Base-by-base conservation (phyloP, 2,113 vertebrate species). In the Rattus norvegicus region DNA sequence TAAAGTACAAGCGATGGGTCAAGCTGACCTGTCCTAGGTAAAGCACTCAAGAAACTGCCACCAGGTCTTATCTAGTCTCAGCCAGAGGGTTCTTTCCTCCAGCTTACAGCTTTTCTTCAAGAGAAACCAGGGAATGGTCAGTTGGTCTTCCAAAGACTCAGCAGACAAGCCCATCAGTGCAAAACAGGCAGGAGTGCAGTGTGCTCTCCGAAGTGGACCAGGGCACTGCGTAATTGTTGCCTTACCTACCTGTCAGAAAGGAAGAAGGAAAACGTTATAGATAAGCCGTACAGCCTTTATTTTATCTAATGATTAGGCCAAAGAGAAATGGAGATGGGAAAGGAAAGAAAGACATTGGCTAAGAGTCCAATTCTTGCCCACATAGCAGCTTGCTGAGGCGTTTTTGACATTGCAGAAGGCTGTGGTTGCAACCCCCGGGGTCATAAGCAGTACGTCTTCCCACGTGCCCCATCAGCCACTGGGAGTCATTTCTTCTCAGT, bases 281-380 rank as follows among this genome's bases (percentile, higher is more conserved):
- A 11, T 3, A 83, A 80, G 22, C 20, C 24, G 20, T 0, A 8
- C 47, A 4, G 43, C 1, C 2, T 93, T 79, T 81, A 33, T 89
- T 89, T 75, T 83, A 72, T 12, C 73, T 5, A 54, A 70, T 4
- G 54, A 54, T 12, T 49, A 49, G 16, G 22, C 1, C 33, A n/a
- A 92, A 93, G 22, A 93, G 28, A 76, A 94, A 79, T 43, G 16
- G 54, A 69, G 80, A 81, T 49, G 30, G 36, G 30, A 63, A 88
- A 92, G 87, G 4, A 88, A 90, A 92, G 5, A 49, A 10, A 36
- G 36, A 39, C 56, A 14, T 6, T 8, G 24, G 54, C 26, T 61
- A 84, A 67, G 77, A 65, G 49, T 61, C 52, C 10, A 7, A 75
- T 80, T 10, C 7, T 88, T 95, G 70, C 17, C 67, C 65, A 67